These are phyloP conservation scores for Rhabdomys dilectus DNA, from an alignment of 2,113 vertebrate species.

Conservation along the genomic window DNA sequence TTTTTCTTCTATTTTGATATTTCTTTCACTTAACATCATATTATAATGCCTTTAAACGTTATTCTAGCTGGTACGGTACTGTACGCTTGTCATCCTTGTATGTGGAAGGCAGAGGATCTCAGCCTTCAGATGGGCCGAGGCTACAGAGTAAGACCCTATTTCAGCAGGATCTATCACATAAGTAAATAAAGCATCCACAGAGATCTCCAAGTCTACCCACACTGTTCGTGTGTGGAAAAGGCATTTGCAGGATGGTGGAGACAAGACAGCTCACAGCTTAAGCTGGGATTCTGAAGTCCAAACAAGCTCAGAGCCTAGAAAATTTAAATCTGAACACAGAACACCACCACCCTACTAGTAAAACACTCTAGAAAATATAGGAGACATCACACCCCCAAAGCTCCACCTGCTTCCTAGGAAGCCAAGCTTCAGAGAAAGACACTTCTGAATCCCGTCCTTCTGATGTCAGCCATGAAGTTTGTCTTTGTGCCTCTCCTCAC, in stretches of 20 bases:
- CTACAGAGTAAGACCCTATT: neutral
- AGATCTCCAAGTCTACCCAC: too few species aligned
- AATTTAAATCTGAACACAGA: neutral
- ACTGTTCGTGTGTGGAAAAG: neutral
- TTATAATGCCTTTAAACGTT: neutral
- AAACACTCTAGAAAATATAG: neutral
- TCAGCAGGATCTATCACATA: neutral
- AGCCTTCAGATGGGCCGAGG: neutral
- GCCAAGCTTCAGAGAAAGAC: neutral
- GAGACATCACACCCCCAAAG: neutral
- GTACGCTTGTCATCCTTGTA: neutral
- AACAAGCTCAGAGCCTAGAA: neutral
- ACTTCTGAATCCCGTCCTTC: neutral
- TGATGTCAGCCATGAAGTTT: neutral
- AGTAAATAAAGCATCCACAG: neutral
- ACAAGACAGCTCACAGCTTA: neutral
- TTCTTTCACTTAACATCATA: neutral
- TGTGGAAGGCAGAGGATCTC: neutral
- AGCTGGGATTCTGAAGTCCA: neutral
- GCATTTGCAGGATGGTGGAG: neutral
- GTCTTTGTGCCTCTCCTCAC: neutral
- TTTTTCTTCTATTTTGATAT: neutral
- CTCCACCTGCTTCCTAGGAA: neutral
- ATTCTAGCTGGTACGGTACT: neutral
- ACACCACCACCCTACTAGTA: neutral